phyloP scores from a whole-genome alignment of 2,888 invertebrate species.

The Macrophya annulata region DNA sequence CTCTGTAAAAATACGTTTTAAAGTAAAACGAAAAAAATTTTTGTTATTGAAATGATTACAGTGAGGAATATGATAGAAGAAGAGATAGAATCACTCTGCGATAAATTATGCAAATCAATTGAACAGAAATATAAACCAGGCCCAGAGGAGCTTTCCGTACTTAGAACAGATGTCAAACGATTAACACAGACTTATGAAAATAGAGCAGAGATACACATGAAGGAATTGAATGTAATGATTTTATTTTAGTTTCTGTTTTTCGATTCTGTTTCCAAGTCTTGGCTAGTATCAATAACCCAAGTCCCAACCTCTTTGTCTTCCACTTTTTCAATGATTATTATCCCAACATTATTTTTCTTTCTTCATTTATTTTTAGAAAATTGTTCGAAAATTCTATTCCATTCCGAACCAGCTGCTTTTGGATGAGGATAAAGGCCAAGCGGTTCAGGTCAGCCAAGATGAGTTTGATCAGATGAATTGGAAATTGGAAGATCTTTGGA shows the following conservation, averaged over 20 bases:
- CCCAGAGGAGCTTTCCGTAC: slow-evolving; percentile 58
- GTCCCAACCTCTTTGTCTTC: neutral
- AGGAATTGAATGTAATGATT: slow-evolving; percentile 69
- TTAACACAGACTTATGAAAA: slow-evolving; percentile 65
- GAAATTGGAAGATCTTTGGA: slow-evolving; percentile 64
- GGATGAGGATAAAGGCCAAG: slow-evolving; percentile 69
- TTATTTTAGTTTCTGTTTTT: neutral
- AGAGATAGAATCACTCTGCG: slow-evolving; percentile 64
- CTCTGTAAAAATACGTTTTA: neutral
- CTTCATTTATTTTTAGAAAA: slow-evolving; percentile 62
- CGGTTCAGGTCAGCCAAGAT: slow-evolving; percentile 64
- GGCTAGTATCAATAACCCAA: slow-evolving; percentile 30
- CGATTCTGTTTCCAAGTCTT: neutral
- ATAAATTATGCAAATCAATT: slow-evolving; percentile 66
- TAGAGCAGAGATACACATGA: slow-evolving; percentile 64
- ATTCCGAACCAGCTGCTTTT: slow-evolving; percentile 69
- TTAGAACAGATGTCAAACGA: slow-evolving; percentile 63
- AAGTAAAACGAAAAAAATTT: neutral
- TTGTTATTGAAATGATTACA: slow-evolving; percentile 62
- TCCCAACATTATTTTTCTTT: slow-evolving; percentile 18
- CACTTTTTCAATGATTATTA: slow-evolving; percentile 7
- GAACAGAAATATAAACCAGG: slow-evolving; percentile 64
- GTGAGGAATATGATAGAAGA: slow-evolving; percentile 67
- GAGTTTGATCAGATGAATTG: slow-evolving; percentile 64
- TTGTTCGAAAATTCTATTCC: slow-evolving; percentile 64